Evolutionary conservation across 1,140 invertebrate species (phyloP).

Genomic region (Musca domestica): DNA sequence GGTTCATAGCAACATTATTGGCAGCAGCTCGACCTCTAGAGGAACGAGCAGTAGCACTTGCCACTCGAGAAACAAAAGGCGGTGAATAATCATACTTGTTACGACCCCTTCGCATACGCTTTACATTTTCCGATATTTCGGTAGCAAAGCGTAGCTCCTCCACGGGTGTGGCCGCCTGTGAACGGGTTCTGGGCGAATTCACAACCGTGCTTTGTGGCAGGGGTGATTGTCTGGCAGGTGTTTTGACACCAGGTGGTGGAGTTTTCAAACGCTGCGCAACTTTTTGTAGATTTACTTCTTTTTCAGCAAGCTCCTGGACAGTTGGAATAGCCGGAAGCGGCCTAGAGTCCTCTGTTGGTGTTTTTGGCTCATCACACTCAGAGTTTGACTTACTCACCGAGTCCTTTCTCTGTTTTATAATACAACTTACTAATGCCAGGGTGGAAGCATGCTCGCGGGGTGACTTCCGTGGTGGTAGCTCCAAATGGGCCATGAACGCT

Average conservation of each 20-base stretch:
- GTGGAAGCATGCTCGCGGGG: conserved; percentile 82
- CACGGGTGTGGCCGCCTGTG: conserved; percentile 42
- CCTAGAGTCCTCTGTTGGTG: conserved; percentile 1
- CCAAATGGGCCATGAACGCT: conserved; percentile 36
- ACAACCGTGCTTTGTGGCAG: neutral
- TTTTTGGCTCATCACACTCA: conserved; percentile 39
- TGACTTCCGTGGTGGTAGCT: conserved; percentile 74
- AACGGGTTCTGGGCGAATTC: conserved; percentile 34
- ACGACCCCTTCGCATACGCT: conserved; percentile 46
- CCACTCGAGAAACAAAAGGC: neutral
- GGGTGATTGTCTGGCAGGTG: neutral
- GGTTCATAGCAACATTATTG: neutral
- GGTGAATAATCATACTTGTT: conserved; percentile 48
- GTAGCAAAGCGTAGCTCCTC: conserved; percentile 49
- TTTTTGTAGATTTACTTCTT: neutral
- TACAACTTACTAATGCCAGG: conserved; percentile 72
- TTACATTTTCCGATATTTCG: conserved; percentile 48
- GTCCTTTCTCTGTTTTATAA: conserved; percentile 59
- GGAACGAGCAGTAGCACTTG: neutral
- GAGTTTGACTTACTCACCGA: conserved; percentile 49
- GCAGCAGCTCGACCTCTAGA: neutral
- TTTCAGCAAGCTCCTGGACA: neutral
- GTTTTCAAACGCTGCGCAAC: neutral
- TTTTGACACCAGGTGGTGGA: neutral
- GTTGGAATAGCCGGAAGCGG: neutral